Evolutionary conservation across 2,888 invertebrate genomes (phyloP).

Genomic region (Drosophila cyrtoloma): DNA sequence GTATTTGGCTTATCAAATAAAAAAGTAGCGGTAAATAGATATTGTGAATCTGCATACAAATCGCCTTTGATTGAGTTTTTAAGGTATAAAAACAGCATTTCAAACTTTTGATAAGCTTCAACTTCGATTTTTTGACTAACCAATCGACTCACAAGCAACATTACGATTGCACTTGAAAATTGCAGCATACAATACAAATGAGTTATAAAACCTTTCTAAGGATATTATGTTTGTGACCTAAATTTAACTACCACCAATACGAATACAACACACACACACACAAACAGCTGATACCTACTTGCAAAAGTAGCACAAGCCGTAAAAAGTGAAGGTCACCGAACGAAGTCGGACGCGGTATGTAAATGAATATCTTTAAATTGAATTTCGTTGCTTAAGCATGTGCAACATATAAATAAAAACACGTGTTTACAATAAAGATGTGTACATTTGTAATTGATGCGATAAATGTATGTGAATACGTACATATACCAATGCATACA

Average conservation of each 20-base stretch:
- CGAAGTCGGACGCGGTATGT: slow-evolving; percentile 41
- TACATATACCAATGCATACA: neutral
- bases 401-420: neutral
- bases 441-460: neutral
- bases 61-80: slow-evolving; percentile 5
- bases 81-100: neutral
- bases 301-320: slow-evolving; percentile 49
- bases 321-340: slow-evolving; percentile 50
- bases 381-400: neutral
- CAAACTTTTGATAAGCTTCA: neutral
- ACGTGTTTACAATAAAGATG: slow-evolving; percentile 8
- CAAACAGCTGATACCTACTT: slow-evolving; percentile 35
- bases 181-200: slow-evolving; percentile 19
- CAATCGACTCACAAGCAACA: slow-evolving; percentile 1
- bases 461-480: neutral
- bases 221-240: slow-evolving; percentile 69
- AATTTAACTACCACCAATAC: slow-evolving; percentile 50
- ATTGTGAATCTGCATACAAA: slow-evolving; percentile 18
- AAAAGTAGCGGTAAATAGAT: slow-evolving; percentile 9
- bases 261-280: slow-evolving; percentile 2
- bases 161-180: slow-evolving; percentile 19
- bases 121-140: neutral
- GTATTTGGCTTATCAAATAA: slow-evolving; percentile 21
- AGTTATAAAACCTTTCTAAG: slow-evolving; percentile 44
- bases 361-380: slow-evolving; percentile 1